Evolutionary conservation across 1,140 invertebrate species (phyloP).

Genomic region (Physella acuta): DNA sequence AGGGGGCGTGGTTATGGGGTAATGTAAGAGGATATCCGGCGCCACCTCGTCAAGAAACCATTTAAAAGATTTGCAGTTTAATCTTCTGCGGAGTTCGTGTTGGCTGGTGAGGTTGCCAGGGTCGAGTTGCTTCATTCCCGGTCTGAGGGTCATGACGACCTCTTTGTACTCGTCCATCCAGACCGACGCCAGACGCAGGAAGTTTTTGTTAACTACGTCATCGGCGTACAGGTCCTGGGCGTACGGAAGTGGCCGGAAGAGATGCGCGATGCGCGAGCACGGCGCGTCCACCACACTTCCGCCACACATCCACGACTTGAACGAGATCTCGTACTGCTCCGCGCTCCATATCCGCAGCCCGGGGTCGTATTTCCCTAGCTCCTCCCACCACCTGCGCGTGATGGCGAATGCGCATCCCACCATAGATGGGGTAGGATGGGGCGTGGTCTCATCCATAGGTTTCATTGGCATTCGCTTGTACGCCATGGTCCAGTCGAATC

Average conservation of each 20-base stretch:
- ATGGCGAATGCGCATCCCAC: not conserved
- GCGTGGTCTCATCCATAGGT: not conserved
- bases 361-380: constrained; percentile 1
- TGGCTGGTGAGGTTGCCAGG: not conserved
- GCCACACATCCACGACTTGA: no score
- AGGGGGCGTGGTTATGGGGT: not conserved
- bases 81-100: not conserved
- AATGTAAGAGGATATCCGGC: not conserved
- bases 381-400: not conserved
- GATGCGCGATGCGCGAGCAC: not conserved
- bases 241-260: not conserved
- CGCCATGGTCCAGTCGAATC: not conserved
- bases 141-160: not conserved
- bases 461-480: not conserved
- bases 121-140: not conserved
- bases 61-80: not conserved
- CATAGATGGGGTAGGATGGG: not conserved
- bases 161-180: constrained; percentile 20
- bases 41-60: not conserved
- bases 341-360: not conserved
- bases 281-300: not conserved
- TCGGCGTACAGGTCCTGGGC: not conserved
- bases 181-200: not conserved
- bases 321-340: no score
- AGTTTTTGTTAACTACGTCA: not conserved